Conservation (phyloP, 2,888 invertebrate species). For the Linnaemya tessellans region DNA sequence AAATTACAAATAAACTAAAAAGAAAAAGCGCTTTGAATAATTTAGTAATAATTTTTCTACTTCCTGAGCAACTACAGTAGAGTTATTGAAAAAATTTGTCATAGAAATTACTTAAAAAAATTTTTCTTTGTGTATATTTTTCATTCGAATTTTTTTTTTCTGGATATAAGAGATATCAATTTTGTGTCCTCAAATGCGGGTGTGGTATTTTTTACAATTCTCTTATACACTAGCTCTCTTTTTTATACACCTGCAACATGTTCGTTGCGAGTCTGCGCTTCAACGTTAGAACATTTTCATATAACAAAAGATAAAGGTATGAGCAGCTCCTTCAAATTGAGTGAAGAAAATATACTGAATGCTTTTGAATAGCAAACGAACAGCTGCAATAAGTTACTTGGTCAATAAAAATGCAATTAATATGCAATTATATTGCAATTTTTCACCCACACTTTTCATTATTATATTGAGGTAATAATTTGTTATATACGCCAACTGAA, state of each 20-base stretch:
- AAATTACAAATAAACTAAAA: no score
- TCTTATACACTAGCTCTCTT: conserved; percentile 17
- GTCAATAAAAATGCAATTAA: conserved; percentile 64
- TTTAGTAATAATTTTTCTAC: no score
- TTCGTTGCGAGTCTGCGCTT: conserved; percentile 21
- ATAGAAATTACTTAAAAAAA: no score
- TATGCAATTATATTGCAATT: conserved; percentile 50
- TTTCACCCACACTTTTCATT: conserved; percentile 17
- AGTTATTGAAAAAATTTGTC: no score
- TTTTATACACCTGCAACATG: conserved; percentile 27
- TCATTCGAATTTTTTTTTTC: neutral
- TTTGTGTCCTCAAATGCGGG: conserved; percentile 41
- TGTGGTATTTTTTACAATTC: conserved; percentile 54
- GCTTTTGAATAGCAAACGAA: conserved; percentile 17
- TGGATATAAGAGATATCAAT: neutral
- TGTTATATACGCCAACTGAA: conserved; percentile 21
- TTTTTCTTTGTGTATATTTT: neutral
- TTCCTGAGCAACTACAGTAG: no score
- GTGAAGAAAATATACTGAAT: neutral
- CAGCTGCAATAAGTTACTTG: conserved; percentile 46
- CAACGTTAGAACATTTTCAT: neutral
- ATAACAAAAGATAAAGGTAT: neutral
- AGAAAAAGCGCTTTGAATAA: no score
- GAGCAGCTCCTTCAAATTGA: neutral
- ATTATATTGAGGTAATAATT: conserved; percentile 47